Evolutionary conservation across 2,888 invertebrate genomes (phyloP), one percentile per base, ranked within the genome.

Genomic region (Alloscopus bannaensis): DNA sequence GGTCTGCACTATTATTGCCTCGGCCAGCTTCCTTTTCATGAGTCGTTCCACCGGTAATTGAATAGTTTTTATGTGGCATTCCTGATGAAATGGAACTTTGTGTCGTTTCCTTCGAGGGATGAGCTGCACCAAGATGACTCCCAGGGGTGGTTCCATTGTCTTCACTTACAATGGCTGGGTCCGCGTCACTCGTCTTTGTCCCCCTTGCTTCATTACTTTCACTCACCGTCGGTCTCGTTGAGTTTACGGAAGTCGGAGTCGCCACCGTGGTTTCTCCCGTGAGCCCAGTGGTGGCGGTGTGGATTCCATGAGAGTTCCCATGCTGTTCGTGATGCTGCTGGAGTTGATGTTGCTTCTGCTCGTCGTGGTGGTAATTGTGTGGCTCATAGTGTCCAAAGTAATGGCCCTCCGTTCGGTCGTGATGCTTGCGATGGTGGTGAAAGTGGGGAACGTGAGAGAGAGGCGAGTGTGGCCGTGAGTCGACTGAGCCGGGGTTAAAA

Each of bases 401-500:
- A 55, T 68, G 75, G 45, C 75, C 75, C 68, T 75, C 75, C 2
- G 66, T 75, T 22, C 66, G 68, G 52, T 72, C 60, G n/a, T 77
- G 68, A 47, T 82, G 80, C 13, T 81, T 78, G 52, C 76, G 71
- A 60, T 80, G 77, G 29, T 81, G 80, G 68, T 80, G 76, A 72
- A 80, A 80, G 71, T 80, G 77, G 42, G 77, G 73, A 59, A 77
- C 77, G 62, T 82, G 80, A 59, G 78, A 68, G 26, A 82, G 75
- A 20, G 82, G 75, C n/a, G 82, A 78, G 40, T 82, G 82, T 31
- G 82, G 70, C 40, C 65, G 78, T 20, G 59, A 47, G 62, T 80
- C 71, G 3, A 73, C 62, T 1, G 81, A 28, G 3, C 82, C 80
- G 2, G 83, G 83, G 69, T 83, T 84, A 65, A 83, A 85, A 0